Evolutionary conservation across 2,113 vertebrate genomes (phyloP).

Genomic region (Larimichthys polyactis): DNA sequence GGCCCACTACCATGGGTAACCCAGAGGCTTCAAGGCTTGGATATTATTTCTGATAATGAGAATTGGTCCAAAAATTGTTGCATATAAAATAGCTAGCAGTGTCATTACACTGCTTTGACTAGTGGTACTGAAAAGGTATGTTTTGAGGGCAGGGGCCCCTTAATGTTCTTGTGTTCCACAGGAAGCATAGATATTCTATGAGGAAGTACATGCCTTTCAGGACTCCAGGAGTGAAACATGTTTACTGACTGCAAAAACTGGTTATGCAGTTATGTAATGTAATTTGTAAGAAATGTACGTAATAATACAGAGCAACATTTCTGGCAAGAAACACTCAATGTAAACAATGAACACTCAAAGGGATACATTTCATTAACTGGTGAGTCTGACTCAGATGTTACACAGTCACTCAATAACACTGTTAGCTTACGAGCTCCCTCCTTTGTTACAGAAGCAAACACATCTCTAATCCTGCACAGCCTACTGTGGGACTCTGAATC

Average conservation of each 20-base stretch:
- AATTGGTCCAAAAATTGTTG: not conserved
- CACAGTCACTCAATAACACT: slow-evolving; percentile 22
- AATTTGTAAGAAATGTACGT: not conserved
- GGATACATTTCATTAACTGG: slow-evolving; percentile 5
- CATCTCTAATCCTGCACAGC: slow-evolving; percentile 8
- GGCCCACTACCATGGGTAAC: not conserved
- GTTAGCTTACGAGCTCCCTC: slow-evolving; percentile 29
- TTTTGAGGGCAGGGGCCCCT: not conserved
- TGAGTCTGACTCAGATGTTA: slow-evolving; percentile 39
- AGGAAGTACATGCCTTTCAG: not conserved
- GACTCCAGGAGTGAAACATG: not conserved
- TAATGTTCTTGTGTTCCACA: not conserved
- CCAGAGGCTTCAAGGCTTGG: not conserved
- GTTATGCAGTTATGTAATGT: not conserved
- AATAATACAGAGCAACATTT: not conserved
- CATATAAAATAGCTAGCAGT: not conserved
- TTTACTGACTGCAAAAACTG: not conserved
- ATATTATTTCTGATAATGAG: not conserved
- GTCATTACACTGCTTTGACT: not conserved
- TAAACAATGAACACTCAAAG: slow-evolving; percentile 21
- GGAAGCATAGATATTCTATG: not conserved
- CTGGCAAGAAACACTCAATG: not conserved
- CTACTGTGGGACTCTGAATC: slow-evolving; percentile 12
- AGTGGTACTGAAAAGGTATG: not conserved
- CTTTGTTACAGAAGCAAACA: slow-evolving; percentile 44